A percentile compares a stretch with the other conserved stretches of the same genome.
phyloP scores from a whole-genome alignment of 2,888 invertebrate species.

The Melanophora roralis region DNA sequence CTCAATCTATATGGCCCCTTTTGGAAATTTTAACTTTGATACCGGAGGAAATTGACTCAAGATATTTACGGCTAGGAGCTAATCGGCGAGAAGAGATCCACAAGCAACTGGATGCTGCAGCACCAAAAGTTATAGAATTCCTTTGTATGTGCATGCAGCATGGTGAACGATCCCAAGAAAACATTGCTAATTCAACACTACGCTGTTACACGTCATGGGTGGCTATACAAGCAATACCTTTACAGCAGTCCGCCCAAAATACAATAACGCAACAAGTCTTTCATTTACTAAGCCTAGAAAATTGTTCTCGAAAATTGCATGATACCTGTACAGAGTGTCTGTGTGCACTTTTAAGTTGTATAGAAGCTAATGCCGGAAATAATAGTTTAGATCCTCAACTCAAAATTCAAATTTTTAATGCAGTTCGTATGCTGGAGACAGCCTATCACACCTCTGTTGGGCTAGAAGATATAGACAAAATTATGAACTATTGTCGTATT shows the following conservation, averaged over 20 bases:
- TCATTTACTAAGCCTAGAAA: constrained; percentile 82
- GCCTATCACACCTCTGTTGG: constrained; percentile 94
- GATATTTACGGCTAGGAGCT: constrained; percentile 89
- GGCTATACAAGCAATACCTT: constrained; percentile 87
- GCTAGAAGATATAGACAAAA: constrained; percentile 95
- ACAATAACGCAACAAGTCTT: constrained; percentile 85
- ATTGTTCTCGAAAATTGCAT: constrained; percentile 83
- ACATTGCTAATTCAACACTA: constrained; percentile 83
- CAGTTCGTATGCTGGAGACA: constrained; percentile 87
- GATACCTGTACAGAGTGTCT: constrained; percentile 94
- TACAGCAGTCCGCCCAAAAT: constrained; percentile 84
- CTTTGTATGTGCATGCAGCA: constrained; percentile 86
- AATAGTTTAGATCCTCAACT: constrained; percentile 82
- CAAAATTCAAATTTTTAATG: constrained; percentile 88
- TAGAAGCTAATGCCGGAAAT: constrained; percentile 83
- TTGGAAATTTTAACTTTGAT: constrained; percentile 94
- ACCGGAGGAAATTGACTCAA: constrained; percentile 95
- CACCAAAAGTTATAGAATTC: constrained; percentile 87
- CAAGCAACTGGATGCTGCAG: constrained; percentile 86
- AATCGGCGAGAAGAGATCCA: constrained; percentile 92
- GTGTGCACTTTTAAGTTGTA: constrained; percentile 88
- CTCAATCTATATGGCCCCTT: constrained; percentile 87
- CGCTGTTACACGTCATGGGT: constrained; percentile 96
- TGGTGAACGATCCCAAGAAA: constrained; percentile 79
- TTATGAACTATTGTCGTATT: constrained; percentile 94